phyloP scores from a whole-genome alignment of 92 coral and sea anemone species.

The Palythoa grandiflora region DNA sequence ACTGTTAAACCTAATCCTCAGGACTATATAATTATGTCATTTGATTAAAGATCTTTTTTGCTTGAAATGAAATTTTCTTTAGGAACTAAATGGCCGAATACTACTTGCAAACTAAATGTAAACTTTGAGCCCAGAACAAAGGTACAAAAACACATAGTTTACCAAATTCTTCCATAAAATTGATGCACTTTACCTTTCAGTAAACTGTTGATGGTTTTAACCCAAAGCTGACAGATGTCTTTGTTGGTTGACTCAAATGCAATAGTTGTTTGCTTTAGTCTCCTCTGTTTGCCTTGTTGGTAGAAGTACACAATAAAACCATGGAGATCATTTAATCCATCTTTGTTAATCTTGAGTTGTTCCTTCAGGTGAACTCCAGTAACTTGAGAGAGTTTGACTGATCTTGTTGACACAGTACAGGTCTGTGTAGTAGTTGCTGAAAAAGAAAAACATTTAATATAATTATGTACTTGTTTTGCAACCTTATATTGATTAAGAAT shows the following conservation, averaged over 20 bases:
- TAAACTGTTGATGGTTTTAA: conserved; percentile 62
- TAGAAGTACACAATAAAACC: conserved; percentile 77
- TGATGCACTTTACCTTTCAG: conserved; percentile 51
- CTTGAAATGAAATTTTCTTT: no score
- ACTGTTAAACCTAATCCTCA: no score
- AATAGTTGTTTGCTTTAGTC: conserved; percentile 61
- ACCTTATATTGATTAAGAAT: no score
- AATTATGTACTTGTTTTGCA: no score
- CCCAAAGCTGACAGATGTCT: conserved; percentile 70
- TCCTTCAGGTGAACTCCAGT: conserved; percentile 83
- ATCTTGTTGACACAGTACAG: conserved; percentile 59
- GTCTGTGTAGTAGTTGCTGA: conserved; percentile 59
- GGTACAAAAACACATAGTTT: not conserved
- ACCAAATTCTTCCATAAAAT: not conserved
- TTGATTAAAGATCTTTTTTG: no score
- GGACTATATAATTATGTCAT: no score
- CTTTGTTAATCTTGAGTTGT: conserved; percentile 42
- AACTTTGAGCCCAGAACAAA: not conserved
- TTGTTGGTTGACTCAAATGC: conserved; percentile 75
- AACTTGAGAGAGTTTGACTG: conserved; percentile 59
- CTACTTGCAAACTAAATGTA: no score
- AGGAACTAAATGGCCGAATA: no score
- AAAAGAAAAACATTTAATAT: not conserved
- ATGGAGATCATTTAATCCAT: conserved; percentile 41
- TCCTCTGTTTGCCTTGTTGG: conserved; percentile 63